A percentile compares a stretch with the other conserved stretches of the same genome.
Conservation (phyloP, 2,113 vertebrate genomes). For the Seriola dumerili region DNA sequence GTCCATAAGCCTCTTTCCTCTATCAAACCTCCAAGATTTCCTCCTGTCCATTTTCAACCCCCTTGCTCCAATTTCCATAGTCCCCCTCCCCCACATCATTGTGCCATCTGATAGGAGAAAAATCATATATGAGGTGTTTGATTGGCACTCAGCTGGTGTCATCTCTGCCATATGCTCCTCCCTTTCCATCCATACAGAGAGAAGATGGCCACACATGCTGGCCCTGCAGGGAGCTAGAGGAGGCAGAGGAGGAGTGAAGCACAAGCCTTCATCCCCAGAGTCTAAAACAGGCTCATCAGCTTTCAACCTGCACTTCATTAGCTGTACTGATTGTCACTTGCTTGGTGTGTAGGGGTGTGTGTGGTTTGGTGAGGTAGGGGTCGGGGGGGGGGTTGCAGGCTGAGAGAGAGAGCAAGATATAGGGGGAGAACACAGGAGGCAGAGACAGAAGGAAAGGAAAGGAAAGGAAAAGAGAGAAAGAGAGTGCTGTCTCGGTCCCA, state of each 20-base stretch:
- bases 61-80: slow-evolving; percentile 32
- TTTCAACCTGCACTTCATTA: slow-evolving; percentile 80
- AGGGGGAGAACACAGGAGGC: slow-evolving; percentile 19
- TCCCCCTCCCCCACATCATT: slow-evolving; percentile 10
- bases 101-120: slow-evolving; percentile 34
- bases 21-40: slow-evolving; percentile 24
- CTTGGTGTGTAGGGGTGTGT: slow-evolving; percentile 45
- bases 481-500: slow-evolving; percentile 61
- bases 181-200: slow-evolving; percentile 68
- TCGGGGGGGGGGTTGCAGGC: slow-evolving; percentile 1
- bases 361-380: slow-evolving; percentile 38
- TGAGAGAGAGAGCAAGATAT: slow-evolving; percentile 1
- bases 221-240: slow-evolving; percentile 57
- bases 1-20: slow-evolving; percentile 18
- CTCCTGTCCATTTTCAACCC: slow-evolving; percentile 26
- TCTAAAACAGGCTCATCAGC: slow-evolving; percentile 71
- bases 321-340: slow-evolving; percentile 66
- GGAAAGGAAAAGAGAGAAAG: slow-evolving; percentile 40
- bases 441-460: slow-evolving; percentile 42
- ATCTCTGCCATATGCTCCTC: slow-evolving; percentile 75
- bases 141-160: slow-evolving; percentile 76
- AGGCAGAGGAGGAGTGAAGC: slow-evolving; percentile 27
- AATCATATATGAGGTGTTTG: slow-evolving; percentile 51
- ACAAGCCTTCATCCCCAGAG: slow-evolving; percentile 59
- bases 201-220: slow-evolving; percentile 59